Evolutionary conservation across 2,113 vertebrate genomes (phyloP), one percentile per base, ranked within the genome.

Genomic region (Muscicapa adusta): DNA sequence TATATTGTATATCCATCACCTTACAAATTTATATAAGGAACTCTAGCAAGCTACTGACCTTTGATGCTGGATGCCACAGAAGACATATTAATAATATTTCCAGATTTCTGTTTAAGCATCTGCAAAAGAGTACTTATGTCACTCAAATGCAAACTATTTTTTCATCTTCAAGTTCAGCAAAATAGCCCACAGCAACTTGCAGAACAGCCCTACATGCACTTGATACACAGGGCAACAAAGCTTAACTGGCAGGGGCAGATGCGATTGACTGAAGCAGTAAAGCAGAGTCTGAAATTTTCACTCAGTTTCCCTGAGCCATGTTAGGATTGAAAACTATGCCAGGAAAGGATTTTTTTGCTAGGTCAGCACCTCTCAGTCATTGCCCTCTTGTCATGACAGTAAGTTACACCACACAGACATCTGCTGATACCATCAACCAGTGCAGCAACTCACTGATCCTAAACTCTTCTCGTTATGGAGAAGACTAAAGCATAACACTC

Each of bases 41-140:
- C 8, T 61, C 19, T 56, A 72, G 33, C n/a, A 76, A 89, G 23
- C 19, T 85, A 94, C 92, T 75, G 91, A 99, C 99, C 99, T 99
- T 99, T 99, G 94, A 99, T 98, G 96, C 98, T 99, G 73, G 99
- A 99, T 85, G 98, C 99, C 91, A 99, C 99, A 56, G 99, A 99
- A 77, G 99, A 98, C 99, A 99, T 99, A 95, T 99, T 99, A 91
- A 99, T 99, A 87, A 99, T 99, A 90, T 99, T 99, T 89, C 99
- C 99, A 45, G 98, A 99, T 91, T 98, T 99, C 91, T 97, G 98
- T 93, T 97, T 97, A 94, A 99, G 98, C 99, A 99, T 99, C 99
- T 99, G 97, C 16, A 94, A 89, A 96, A 92, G 23, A 76, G 48
- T 47, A 38, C 33, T 24, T 50, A 26, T 0, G 1, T 84, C 19